Base-by-base conservation (phyloP, 2,113 vertebrate species). In the Eulemur rufifrons region DNA sequence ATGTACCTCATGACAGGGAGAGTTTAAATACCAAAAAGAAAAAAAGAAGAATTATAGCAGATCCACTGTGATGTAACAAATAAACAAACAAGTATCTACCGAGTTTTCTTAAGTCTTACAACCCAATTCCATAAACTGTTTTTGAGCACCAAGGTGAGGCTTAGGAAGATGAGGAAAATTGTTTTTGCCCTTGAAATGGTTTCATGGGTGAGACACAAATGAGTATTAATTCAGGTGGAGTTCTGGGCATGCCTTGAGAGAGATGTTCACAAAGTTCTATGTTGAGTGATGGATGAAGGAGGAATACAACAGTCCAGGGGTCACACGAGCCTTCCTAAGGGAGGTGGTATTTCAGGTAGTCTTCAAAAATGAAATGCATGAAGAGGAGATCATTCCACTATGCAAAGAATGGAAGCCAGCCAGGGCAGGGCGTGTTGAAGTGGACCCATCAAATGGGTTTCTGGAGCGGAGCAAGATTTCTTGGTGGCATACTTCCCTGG, bases 401-500 rank as follows among this genome's bases (percentile, higher is more conserved):
- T 6, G 1, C 27, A 37, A 25, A 39, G 61, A 59, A 39, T 4
- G 9, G 69, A 66, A 89, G 52, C 14, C n/a, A 12, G 23, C 6
- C 29, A 13, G 15, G 8, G 8, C 29, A 23, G 45, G 68, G 1
- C 34, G 27, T 5, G 54, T 12, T 47, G 32, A 14, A 74, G 32
- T 3, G 9, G 5, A 12, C 2, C 23, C 23, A 17, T 9, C 32
- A 56, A 29, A 12, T 15, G 37, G 32, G 18, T 66, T 68, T 68
- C 32, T 47, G 37, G 59, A 68, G 13, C 34, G 34, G 17, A 90
- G 9, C 14, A 34, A 21, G 42, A 59, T 29, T 42, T 77, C 12
- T 47, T 0, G 5, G 25, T 34, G 25, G 13, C 39, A 18, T 2
- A 0, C 32, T 45, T 66, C 68, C 15, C 17, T 9, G 68, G 37